Evolutionary conservation across 2,888 invertebrate genomes (phyloP), one percentile per base, ranked within the genome.

Genomic region (Mesoligia furuncula): DNA sequence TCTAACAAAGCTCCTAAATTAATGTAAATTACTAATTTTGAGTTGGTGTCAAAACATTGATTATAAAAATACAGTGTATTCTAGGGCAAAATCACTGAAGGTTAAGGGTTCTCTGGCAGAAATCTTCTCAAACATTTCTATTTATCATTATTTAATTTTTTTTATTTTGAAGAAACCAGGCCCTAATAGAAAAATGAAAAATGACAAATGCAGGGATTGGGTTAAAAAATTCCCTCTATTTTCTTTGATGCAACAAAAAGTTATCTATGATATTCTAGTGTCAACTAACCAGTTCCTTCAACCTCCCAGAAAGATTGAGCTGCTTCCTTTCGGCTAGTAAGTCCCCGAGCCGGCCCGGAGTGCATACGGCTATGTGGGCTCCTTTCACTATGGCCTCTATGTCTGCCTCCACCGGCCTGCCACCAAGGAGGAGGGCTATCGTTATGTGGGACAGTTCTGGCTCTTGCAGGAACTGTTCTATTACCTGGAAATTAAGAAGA

Each of bases 271-370:
- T 20, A 73, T 57, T 31, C 31, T 13, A 36, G 2, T 15, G 2
- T 42, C 64, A 66, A 93, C 95, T 94, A 95, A 98, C 98, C 97
- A 99, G 94, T 90, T 98, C 98, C 92, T 98, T 99, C 8, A 99
- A 97, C 72, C 98, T 97, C 1, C 97, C 97, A 27, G 98, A 97
- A 71, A 99, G 94, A 91, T 98, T 98, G 0, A 98, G 94, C 86
- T 97, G 97, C 73, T 97, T 97, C 87, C 97, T 97, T 88, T 98
- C 97, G 13, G 98, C 97, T 27, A 99, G 95, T 77, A 99, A 95
- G 94, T 99, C 99, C 92, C 98, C 98, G 15, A 99, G 94, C 79
- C 99, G 96, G 0, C 99, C 99, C 0, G 99, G 99, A 0, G 99
- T 99, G 75, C 99, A 99, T 68, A 99, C 98, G 9, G 99, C 97